Evolutionary conservation across 2,797 vertebrate species (phyloP).

Genomic region (Nyctibius grandis): DNA sequence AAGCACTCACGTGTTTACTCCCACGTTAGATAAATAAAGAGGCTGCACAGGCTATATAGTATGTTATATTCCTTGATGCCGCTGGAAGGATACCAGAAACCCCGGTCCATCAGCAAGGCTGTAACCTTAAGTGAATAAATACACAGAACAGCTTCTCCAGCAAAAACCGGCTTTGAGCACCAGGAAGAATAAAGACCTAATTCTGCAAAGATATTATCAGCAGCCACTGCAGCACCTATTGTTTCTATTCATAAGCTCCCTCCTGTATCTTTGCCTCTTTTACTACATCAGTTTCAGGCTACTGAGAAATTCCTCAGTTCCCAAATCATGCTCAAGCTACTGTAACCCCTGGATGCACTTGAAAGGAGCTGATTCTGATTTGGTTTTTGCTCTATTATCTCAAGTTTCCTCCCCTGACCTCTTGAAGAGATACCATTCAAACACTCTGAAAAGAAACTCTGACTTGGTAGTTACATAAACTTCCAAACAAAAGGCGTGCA

Average conservation of each 20-base stretch:
- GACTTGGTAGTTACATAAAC: slow-evolving; percentile 47
- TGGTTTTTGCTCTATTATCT: slow-evolving; percentile 14
- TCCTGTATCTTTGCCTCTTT: background rate
- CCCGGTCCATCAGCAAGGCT: background rate
- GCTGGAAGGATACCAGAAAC: background rate
- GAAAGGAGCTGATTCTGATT: slow-evolving; percentile 45
- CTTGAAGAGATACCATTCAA: slow-evolving; percentile 37
- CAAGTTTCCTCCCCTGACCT: slow-evolving; percentile 41
- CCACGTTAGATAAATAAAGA: background rate
- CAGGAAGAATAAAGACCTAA: background rate
- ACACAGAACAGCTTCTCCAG: background rate
- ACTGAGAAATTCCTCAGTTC: slow-evolving; percentile 4
- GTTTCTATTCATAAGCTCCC: slow-evolving; percentile 40
- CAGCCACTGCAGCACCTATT: background rate
- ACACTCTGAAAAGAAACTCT: slow-evolving; percentile 22
- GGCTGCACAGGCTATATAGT: background rate
- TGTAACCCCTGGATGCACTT: slow-evolving; percentile 37
- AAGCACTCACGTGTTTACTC: background rate
- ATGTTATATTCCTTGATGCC: background rate
- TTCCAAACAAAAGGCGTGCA: slow-evolving; percentile 40
- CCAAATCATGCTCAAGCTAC: background rate
- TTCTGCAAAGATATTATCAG: slow-evolving; percentile 12
- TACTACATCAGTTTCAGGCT: background rate
- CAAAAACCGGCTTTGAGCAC: background rate
- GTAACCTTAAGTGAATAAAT: background rate